Evolutionary conservation across 2,113 vertebrate genomes (phyloP), one percentile per base, ranked within the genome.

Genomic region (Ptilonorhynchus violaceus): DNA sequence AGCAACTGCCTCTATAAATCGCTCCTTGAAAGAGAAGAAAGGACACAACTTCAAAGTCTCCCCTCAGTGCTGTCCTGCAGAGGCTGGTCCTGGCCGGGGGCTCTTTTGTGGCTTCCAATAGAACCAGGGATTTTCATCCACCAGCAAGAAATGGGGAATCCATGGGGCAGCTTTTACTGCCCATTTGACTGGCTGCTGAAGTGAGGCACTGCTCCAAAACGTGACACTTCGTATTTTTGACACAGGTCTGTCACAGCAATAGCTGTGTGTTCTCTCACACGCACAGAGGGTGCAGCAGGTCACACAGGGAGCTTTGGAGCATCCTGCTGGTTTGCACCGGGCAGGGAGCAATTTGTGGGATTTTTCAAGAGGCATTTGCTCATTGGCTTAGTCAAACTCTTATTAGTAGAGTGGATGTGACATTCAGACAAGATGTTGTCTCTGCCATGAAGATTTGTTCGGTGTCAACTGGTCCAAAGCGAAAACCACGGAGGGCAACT

Each of bases 21-120:
- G 3, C 27, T 52, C 39, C 87, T 28, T 93, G 75, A 93, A 95
- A 90, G 85, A 66, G 75, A 91, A 92, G 94, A 89, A 95, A 83
- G 79, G 59, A 47, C 21, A 7, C 0, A 9, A 59, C 88, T 79
- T 95, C 78, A 76, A 86, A 92, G 85, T 70, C 21, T 83, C 31
- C 42, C 46, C 49, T 68, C 11, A 2, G 78, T 12, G 2, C 7
- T 25, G 70, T 55, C 28, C 52, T 4, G 10, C 1, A 2, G 86
- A 50, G 55, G 46, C 75, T 56, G 79, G 6, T 63, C 22, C 72
- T 46, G 66, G 8, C 64, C 2, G 3, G 74, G 62, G 68, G 46
- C 50, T 59, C 53, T 69, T 73, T 14, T 11, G 59, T 50, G 73
- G 81, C 52, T 87, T 55, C 67, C 0, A 1, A 69, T 24, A 30